A percentile compares a stretch with the other conserved stretches of the same genome.
Evolutionary conservation across 2,888 invertebrate genomes (phyloP).

Genomic region (Protonemura montana): DNA sequence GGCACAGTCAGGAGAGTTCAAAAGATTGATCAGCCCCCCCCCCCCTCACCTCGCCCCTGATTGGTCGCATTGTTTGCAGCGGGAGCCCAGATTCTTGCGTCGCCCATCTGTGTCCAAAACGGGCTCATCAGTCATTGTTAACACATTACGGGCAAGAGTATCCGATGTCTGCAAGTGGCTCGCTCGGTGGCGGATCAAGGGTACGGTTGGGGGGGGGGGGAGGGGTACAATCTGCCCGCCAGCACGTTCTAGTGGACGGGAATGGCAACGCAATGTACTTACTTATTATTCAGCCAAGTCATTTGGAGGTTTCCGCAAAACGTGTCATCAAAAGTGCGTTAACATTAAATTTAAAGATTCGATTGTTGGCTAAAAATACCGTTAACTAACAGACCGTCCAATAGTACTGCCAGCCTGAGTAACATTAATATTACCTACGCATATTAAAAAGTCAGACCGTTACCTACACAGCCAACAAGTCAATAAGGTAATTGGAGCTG

Average conservation of each 20-base stretch:
- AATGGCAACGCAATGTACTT: not conserved
- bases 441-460: too few species aligned
- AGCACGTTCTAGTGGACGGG: not conserved
- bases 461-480: too few species aligned
- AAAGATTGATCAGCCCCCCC: conserved; percentile 17
- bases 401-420: too few species aligned
- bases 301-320: not conserved
- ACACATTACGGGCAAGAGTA: conserved; percentile 24
- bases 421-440: too few species aligned
- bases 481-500: too few species aligned
- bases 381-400: too few species aligned
- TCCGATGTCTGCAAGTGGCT: conserved; percentile 13
- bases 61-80: too few species aligned
- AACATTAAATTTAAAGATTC: not conserved
- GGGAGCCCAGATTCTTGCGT: too few species aligned
- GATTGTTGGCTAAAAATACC: too few species aligned
- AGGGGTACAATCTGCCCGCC: not conserved
- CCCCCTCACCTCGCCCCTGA: too few species aligned
- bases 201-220: not conserved
- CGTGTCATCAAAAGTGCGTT: too few species aligned
- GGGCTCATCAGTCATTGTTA: conserved; percentile 41
- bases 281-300: not conserved
- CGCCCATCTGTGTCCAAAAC: conserved; percentile 28
- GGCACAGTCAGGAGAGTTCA: not conserved
- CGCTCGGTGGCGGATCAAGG: not conserved